A percentile compares a stretch with the other conserved stretches of the same genome.
These are phyloP conservation scores for Iphiclides podalirius DNA, from an alignment of 2,888 invertebrate species.

Conservation along the genomic window DNA sequence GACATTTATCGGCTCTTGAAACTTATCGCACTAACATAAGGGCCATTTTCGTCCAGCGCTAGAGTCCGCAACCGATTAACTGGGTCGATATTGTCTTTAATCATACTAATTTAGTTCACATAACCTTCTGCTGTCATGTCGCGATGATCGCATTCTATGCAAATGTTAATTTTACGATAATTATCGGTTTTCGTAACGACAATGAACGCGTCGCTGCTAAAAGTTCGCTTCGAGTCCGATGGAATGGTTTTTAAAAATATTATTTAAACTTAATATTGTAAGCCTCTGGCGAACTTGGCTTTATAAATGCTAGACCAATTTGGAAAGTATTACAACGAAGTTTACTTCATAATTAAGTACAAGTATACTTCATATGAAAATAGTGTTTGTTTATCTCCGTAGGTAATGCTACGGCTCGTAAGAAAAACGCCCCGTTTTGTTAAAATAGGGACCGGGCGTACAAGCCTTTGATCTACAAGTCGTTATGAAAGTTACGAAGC, in stretches of 20 bases:
- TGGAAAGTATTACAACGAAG: too few species aligned
- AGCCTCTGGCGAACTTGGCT: too few species aligned
- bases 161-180: constrained; percentile 34
- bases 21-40: constrained; percentile 5
- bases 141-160: constrained; percentile 27
- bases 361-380: too few species aligned
- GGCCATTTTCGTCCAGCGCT: constrained; percentile 8
- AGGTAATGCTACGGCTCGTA: too few species aligned
- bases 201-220: neutral
- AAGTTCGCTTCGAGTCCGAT: neutral
- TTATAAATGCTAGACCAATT: too few species aligned
- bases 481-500: too few species aligned
- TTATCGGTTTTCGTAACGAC: constrained; percentile 29
- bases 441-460: too few species aligned
- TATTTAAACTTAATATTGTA: too few species aligned
- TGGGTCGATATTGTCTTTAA: constrained; percentile 28
- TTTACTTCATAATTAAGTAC: too few species aligned
- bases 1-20: constrained; percentile 7
- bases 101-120: constrained; percentile 27
- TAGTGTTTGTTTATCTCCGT: neutral
- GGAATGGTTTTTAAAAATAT: too few species aligned
- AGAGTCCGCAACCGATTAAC: constrained; percentile 2
- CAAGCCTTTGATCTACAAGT: too few species aligned
- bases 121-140: constrained; percentile 17
- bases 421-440: too few species aligned